Percentiles rank a stretch among this genome's conserved stretches.
Evolutionary conservation across 2,797 vertebrate species (phyloP).

Genomic region (Hippopotamyrus pictus): DNA sequence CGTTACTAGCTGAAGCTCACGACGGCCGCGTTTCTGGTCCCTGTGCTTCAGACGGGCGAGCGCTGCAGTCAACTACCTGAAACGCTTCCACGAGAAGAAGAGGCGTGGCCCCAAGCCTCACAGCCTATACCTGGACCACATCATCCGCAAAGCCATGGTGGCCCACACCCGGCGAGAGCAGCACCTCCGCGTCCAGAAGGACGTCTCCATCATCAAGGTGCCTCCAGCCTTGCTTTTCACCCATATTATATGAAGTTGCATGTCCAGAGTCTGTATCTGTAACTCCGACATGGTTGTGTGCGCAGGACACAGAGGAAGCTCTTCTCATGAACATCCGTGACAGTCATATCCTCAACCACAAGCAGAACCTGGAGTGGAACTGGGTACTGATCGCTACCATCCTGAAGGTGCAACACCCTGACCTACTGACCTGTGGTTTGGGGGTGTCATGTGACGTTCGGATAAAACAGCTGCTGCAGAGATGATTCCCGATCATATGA

Average conservation of each 20-base stretch:
- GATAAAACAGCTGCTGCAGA: neutral
- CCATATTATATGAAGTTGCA: neutral
- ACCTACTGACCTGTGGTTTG: neutral
- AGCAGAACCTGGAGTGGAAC: conserved; percentile 96
- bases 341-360: conserved; percentile 94
- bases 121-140: conserved; percentile 95
- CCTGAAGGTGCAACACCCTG: conserved; percentile 72
- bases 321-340: conserved; percentile 88
- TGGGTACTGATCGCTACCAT: conserved; percentile 96
- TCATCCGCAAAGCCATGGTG: conserved; percentile 85
- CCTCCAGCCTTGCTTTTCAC: neutral
- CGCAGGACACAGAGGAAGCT: conserved; percentile 92
- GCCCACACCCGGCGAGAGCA: conserved; percentile 81
- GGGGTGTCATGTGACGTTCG: neutral
- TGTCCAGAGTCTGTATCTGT: neutral
- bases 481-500: neutral
- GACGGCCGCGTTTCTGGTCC: neutral
- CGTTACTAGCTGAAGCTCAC: neutral
- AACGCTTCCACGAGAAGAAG: conserved; percentile 97
- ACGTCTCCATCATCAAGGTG: conserved; percentile 95
- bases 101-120: conserved; percentile 87
- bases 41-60: conserved; percentile 75
- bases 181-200: conserved; percentile 78
- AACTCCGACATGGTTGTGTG: neutral
- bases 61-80: conserved; percentile 89